phyloP scores from a whole-genome alignment of 1,140 invertebrate species.

The Ceratitis capitata region DNA sequence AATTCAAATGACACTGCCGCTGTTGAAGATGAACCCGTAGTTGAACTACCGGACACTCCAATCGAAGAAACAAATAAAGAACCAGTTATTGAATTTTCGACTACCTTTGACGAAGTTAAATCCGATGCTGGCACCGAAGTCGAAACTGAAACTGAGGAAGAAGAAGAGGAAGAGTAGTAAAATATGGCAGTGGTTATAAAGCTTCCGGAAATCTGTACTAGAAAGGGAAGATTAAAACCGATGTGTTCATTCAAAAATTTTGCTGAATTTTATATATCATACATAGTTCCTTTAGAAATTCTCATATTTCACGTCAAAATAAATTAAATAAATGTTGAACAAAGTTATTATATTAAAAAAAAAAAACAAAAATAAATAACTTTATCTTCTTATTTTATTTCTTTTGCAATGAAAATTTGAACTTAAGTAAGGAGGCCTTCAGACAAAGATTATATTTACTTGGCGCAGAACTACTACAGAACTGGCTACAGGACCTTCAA shows the following conservation, averaged over 20 bases:
- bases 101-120: slow-evolving; percentile 47
- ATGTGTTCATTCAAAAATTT: slow-evolving; percentile 38
- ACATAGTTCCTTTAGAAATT: slow-evolving; percentile 31
- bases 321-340: too few relatives aligned
- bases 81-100: slow-evolving; percentile 53
- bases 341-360: too few relatives aligned
- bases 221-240: background rate
- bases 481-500: too few relatives aligned
- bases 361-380: too few relatives aligned
- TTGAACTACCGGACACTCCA: slow-evolving; percentile 59
- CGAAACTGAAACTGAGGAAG: slow-evolving; percentile 46
- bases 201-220: background rate
- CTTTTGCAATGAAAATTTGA: too few relatives aligned
- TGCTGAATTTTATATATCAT: background rate
- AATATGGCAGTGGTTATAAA: slow-evolving; percentile 26
- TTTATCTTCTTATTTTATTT: too few relatives aligned
- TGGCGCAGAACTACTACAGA: too few relatives aligned
- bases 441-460: too few relatives aligned
- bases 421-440: too few relatives aligned
- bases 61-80: slow-evolving; percentile 53
- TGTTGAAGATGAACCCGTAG: slow-evolving; percentile 54
- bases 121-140: slow-evolving; percentile 42
- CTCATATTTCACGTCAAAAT: too few relatives aligned
- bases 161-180: slow-evolving; percentile 35
- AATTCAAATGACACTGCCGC: slow-evolving; percentile 45